Evolutionary conservation across 2,113 vertebrate species (phyloP), one percentile per base, ranked within the genome.

Genomic region (Marmota flaviventris): DNA sequence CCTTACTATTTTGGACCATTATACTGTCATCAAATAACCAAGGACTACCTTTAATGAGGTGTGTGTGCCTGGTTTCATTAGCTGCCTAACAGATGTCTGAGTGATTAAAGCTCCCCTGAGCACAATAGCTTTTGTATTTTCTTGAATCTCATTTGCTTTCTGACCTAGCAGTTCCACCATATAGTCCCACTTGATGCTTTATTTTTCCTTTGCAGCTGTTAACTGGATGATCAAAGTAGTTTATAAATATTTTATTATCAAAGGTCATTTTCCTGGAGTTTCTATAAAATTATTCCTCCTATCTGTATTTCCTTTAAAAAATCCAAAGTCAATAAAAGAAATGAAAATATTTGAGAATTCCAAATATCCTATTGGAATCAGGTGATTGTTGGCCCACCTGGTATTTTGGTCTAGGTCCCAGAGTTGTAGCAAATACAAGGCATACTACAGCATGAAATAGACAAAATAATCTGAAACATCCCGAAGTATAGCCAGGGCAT

Each of bases 261-360:
- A 61, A 79, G 61, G 20, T 45, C n/a, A 79, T 91, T 73, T 96
- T 85, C 56, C 81, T 88, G 34, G 20, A 76, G 17, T 83, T 72
- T 32, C 17, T 69, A 85, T 34, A 75, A 70, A 53, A 72, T 53
- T 42, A 56, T 27, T 51, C 42, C 5, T 82, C 20, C 32, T 69
- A 9, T 53, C 16, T 17, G 90, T 88, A 73, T 45, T 90, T 91
- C 14, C 10, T 92, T 89, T 25, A n/a, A 89, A 95, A 79, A 77
- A 11, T 67, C 32, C 58, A 79, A 0, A 81, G 42, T 76, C 75
- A 82, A 24, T 83, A 42, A 97, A 96, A 92, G 10, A 72, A 65
- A 84, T 72, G 13, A 93, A 92, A 76, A 85, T 83, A 65, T n/a
- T 85, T 77, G 27, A 77, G 51, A 94, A 92, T 97, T 79, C 3